A percentile compares a stretch with the other conserved stretches of the same genome.
phyloP scores from a whole-genome alignment of 2,888 invertebrate genomes.

The Noctua janthina region DNA sequence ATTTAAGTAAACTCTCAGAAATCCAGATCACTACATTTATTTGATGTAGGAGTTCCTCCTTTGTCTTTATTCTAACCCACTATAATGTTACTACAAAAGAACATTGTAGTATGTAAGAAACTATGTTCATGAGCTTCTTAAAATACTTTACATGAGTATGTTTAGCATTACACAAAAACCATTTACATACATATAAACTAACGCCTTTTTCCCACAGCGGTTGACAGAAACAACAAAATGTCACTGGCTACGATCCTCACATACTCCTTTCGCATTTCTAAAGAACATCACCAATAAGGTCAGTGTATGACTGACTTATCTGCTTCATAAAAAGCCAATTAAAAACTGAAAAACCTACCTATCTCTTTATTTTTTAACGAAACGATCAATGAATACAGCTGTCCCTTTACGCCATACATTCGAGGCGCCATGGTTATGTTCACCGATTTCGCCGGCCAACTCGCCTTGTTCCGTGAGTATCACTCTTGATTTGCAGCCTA shows the following conservation, averaged over 20 bases:
- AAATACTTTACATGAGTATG: not conserved
- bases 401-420: not conserved
- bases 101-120: not conserved
- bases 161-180: not conserved
- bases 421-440: conserved; percentile 67
- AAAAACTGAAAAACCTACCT: not conserved
- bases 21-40: not conserved
- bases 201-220: not conserved
- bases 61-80: not conserved
- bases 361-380: conserved; percentile 9
- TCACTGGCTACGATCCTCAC: not conserved
- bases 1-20: too few relatives aligned
- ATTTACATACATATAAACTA: not conserved
- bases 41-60: not conserved
- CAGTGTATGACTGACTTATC: not conserved
- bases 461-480: conserved; percentile 43
- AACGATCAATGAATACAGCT: not conserved
- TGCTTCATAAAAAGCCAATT: not conserved
- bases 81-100: not conserved
- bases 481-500: conserved; percentile 70
- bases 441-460: conserved; percentile 50
- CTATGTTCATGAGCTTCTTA: not conserved
- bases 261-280: not conserved
- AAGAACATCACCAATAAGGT: not conserved
- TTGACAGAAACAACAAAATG: not conserved